Evolutionary conservation across 2,888 invertebrate genomes (phyloP), one percentile per base, ranked within the genome.

Genomic region (Andricus quercusramuli): DNA sequence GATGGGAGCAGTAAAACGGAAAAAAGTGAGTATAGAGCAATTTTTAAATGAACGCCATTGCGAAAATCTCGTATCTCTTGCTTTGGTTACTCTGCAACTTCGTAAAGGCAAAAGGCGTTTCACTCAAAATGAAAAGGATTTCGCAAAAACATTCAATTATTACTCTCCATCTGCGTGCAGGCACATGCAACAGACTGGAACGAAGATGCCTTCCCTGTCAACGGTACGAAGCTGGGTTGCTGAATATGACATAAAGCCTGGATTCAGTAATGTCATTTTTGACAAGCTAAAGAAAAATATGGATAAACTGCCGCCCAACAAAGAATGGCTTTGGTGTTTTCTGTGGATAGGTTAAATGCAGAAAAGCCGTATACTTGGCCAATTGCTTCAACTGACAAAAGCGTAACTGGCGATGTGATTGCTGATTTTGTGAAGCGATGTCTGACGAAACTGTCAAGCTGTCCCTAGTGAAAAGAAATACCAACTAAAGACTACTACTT

Each of bases 201-300:
- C 78, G 29, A 80, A 17, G n/a, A 80, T 85, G 22, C 82, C 86
- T 17, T 51, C 79, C 13, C 77, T 41, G 47, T 79, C 70, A 4
- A 83, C 78, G 15, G 82, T 85, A 1, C 44, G 82, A n/a, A 37
- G 37, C 37, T 37, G 37, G 37, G 9, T 37, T 37, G 37, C 37
- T 37, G 37, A 83, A 37, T 65, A 78, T 13, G 82, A 83, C 4
- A 79, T 84, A 17, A 64, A 65, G n/a, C 83, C 83, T 0, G 85
- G 84, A 32, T 84, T 86, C n/a, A 82, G 79, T 64, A 17, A 66
- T 5, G 44, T 13, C 17, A 77, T 81, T 17, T 83, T 82, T 13
- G 32, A 77, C 13, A 78, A 74, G 41, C 51, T 80, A 2, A 56
- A 74, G 62, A 37, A 77, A 32, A 80, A 78, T 0, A n/a, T 83